Base-by-base conservation (phyloP, 1,140 invertebrate species). In the Medauroidea extradentata region DNA sequence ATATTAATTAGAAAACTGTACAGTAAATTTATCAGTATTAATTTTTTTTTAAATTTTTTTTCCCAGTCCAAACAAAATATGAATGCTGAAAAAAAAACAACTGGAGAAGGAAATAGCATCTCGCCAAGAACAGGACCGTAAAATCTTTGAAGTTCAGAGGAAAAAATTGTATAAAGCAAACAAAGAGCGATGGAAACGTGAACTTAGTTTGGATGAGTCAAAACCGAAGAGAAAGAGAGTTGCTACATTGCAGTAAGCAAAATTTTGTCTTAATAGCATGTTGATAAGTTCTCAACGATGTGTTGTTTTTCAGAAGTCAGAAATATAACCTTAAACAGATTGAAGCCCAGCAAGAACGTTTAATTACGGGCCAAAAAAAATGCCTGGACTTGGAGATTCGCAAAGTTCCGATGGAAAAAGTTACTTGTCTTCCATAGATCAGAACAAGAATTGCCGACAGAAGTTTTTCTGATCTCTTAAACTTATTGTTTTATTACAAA, bases 121-220 rank as follows among this genome's bases (percentile, higher is more conserved):
- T 59, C 82, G 89, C 65, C 95, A 99, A 67, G 93, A 98, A 63
- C 85, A 86, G 62, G 96, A 99, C 70, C 80, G 90, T 49, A 93
- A 93, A 73, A 87, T 86, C 38, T 94, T 96, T 70, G 89, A 93
- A 73, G 79, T 88, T 58, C 90, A 94, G 68, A 93, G 96, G 76
- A 97, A 98, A 78, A 92, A 92, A 72, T 95, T 99, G 75, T 99
- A 99, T 79, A 99, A 99, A 77, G 88, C 88, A 48, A 98, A 94
- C 73, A 99, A 99, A 79, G 97, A 99, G 72, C 79, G 92, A 67
- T 94, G 93, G 87, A 98, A 94, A 85, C 86, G 90, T 71, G 93
- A 96, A 75, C 81, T 97, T 39, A 91, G 88, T 49, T 88, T 93
- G 76, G 91, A 94, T 72, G 91, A 93, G 71, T 86, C 89, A 27